A percentile compares a stretch with the other conserved stretches of the same genome.
These are phyloP conservation scores for Stictocephala bisonia DNA, from an alignment of 2,888 invertebrate species.

Conservation along the genomic window DNA sequence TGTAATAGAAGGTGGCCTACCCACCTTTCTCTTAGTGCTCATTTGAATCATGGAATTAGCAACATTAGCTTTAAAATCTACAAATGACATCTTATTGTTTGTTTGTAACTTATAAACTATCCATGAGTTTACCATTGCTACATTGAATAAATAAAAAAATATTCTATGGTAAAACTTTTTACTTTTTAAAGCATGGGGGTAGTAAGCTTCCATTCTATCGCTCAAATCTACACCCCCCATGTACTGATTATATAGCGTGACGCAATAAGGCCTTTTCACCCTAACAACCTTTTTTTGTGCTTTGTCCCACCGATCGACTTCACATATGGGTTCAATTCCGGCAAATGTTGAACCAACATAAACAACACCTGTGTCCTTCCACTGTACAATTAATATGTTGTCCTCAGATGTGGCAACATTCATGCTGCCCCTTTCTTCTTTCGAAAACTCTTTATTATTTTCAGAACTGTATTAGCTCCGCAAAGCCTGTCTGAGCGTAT, in stretches of 20 bases:
- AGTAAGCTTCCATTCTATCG: constrained; percentile 46
- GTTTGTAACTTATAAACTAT: constrained; percentile 5
- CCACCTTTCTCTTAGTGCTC: background rate
- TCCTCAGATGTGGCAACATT: constrained; percentile 10
- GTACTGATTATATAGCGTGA: background rate
- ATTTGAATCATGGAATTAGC: constrained; percentile 1
- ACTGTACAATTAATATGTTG: constrained; percentile 17
- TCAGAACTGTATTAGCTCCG: constrained; percentile 2
- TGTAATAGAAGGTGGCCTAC: constrained; percentile 18
- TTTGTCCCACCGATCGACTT: constrained; percentile 16
- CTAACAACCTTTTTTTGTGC: background rate
- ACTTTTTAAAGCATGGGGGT: constrained; percentile 45
- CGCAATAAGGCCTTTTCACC: background rate
- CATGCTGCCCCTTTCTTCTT: constrained; percentile 1
- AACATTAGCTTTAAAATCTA: constrained; percentile 12
- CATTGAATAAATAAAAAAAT: constrained; percentile 12
- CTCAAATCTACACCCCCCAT: constrained; percentile 44
- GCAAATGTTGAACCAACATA: constrained; percentile 19
- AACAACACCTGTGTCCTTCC: constrained; percentile 25
- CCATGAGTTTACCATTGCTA: constrained; percentile 22
- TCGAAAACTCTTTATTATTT: constrained; percentile 21
- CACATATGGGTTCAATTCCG: constrained; percentile 11
- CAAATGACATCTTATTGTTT: background rate
- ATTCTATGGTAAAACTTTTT: constrained; percentile 38
- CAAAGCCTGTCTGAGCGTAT: constrained; percentile 14